Evolutionary conservation across 2,113 vertebrate species (phyloP), one percentile per base, ranked within the genome.

Genomic region (Syrrhaptes paradoxus): DNA sequence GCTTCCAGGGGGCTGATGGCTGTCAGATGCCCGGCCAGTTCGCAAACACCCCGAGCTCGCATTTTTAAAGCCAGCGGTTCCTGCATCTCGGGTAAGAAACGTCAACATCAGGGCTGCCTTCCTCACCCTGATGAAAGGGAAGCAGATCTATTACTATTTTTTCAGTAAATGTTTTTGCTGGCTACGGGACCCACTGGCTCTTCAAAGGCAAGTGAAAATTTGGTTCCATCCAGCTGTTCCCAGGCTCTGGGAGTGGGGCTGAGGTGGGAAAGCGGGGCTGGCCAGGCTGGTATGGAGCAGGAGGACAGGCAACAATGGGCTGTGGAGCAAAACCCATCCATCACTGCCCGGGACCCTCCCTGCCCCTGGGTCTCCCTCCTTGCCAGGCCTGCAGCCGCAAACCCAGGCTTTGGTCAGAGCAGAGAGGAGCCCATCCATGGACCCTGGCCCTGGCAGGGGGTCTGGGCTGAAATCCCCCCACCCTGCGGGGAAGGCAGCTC

Each of bases 161-260:
- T 70, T 95, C 91, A 82, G 90, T 76, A 95, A 95, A 97, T 95
- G 85, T 95, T 96, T 96, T 89, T 96, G 48, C 96, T 97, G 96
- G 96, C 95, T 22, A 32, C 0, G 0, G 72, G 68, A 72, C 72
- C 52, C 2, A 4, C 85, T 95, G 87, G 85, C 22, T 94, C 11
- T 87, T 84, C 94, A 94, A 87, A 95, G 91, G 67, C 92, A 85
- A 96, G 80, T 59, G 86, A 73, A 78, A 94, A 87, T 91, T 73
- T 54, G 41, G 89, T 87, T 93, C 83, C 74, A 83, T 93, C 73
- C 94, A 96, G 95, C 89, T 96, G 95, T 94, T 96, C 59, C 57
- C 79, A 58, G 29, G 68, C 9, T 1, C 29, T 45, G 62, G 82
- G 66, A 91, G 49, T 0, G 0, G 63, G 48, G 62, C 4, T 1